Base-by-base conservation (phyloP, 2,797 vertebrate genomes). In the Macropus fuliginosus region DNA sequence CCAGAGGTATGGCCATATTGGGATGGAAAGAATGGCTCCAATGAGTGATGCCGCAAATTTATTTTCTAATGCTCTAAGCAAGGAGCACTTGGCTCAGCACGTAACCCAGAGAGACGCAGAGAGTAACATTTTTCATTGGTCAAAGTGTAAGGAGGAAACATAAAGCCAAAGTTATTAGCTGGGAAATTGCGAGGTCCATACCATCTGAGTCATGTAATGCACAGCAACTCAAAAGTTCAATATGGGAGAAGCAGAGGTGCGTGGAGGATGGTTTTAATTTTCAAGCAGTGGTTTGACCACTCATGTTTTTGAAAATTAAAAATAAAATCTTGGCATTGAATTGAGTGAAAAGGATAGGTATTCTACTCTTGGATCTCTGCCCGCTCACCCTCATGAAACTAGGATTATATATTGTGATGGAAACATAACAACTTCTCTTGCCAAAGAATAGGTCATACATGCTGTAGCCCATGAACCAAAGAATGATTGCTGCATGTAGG, bases 201-300 rank as follows among this genome's bases (percentile, higher is more conserved):
- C 95, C 93, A 56, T 92, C 4, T 90, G 95, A 96, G 94, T 96
- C 95, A 87, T n/a, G 27, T 93, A 95, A 93, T 6, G 91, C 96
- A 92, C 91, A 46, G 62, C 14, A 29, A 54, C 94, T 91, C 92
- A 93, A 94, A 94, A 87, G 95, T 94, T 91, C 46, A 54, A 0
- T 12, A 54, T 46, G 92, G 89, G 95, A 93, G 94, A 96, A 21
- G 16, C 90, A 94, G 95, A 94, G 97, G 94, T 96, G 97, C 55
- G 0, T 62, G 55, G 55, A 98, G 97, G 97, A 98, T 97, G 98
- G 98, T 98, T 98, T 98, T 97, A 97, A 97, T 98, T 98, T 98
- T 98, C 97, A 93, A 94, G 97, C 97, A 18, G 91, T 97, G 95
- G 97, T 98, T 96, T 97, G 98, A 98, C 98, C 98, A 96, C 98